Evolutionary conservation across 2,888 invertebrate genomes (phyloP), one percentile per base, ranked within the genome.

Genomic region (Candidula unifasciata): DNA sequence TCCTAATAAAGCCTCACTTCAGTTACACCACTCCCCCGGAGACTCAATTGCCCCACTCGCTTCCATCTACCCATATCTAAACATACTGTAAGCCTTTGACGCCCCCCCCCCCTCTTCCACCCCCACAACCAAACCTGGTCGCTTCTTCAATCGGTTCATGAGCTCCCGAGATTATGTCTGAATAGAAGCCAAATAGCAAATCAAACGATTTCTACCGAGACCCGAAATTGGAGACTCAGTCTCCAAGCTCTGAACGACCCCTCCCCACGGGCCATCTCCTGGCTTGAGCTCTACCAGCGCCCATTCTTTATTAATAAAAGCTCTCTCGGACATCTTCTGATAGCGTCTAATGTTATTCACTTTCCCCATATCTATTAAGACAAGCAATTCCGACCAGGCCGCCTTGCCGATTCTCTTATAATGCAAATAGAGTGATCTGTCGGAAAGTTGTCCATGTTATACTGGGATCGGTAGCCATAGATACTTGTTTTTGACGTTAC

Each of bases 401-500:
- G 52, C 16, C 37, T 16, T 13, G n/a, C 8, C 8, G 52, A 52
- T 27, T 73, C 73, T 71, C 73, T 73, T 44, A 73, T 6, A 24
- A 73, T 73, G 73, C 73, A 73, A 73, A 73, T 73, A 27, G 24
- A 44, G 52, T n/a, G 52, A 73, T 73, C n/a, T 52, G 44, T 52
- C n/a, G 44, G n/a, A n/a, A 24, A n/a, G 52, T n/a, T 73, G 13
- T 27, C 2, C n/a, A 27, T 73, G 52, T 73, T n/a, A 18, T 21
- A 37, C 18, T 35, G 5, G 35, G 37, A 30, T 21, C 21, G 37
- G 37, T 71, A 27, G 69, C 21, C 35, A 24, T 37, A 71, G 69
- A 18, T 71, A 37, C 35, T 37, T 71, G 69, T 44, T 44, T 44
- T 6, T 44, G 13, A 44, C 13, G 44, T 44, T 13, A 10, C 13